phyloP scores from a whole-genome alignment of 2,888 invertebrate species.

The Oligia fasciuncula region DNA sequence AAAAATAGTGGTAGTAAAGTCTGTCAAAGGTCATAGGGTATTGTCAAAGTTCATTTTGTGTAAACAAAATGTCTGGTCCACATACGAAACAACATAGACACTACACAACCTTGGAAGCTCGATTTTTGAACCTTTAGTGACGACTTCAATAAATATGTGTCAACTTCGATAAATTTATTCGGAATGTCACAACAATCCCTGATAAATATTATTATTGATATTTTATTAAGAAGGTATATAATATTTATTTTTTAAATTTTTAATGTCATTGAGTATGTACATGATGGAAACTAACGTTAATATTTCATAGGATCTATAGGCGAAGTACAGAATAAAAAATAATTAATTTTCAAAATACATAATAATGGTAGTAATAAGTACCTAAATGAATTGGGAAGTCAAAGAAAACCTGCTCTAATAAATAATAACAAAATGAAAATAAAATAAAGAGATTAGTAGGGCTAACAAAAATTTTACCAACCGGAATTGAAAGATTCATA shows the following conservation, averaged over 20 bases:
- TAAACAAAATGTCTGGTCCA: conserved; percentile 76
- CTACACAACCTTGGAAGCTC: conserved; percentile 89
- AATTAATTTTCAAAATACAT: conserved; percentile 39
- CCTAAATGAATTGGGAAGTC: conserved; percentile 23
- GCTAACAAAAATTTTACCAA: conserved; percentile 37
- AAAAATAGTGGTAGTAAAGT: conserved; percentile 75
- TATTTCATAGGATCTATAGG: conserved; percentile 46
- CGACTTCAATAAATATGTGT: conserved; percentile 50
- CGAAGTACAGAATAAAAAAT: conserved; percentile 21
- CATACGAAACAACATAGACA: conserved; percentile 76
- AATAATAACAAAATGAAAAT: conserved; percentile 41
- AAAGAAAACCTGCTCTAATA: conserved; percentile 31
- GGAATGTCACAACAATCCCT: conserved; percentile 43
- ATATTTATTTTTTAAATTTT: conserved; percentile 31
- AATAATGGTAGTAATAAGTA: conserved; percentile 19
- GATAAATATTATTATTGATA: conserved; percentile 45
- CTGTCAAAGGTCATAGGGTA: conserved; percentile 86
- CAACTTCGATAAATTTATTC: conserved; percentile 49
- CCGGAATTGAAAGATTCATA: conserved; percentile 46
- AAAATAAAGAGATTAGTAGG: conserved; percentile 47
- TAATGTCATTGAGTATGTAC: conserved; percentile 61
- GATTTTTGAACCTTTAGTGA: conserved; percentile 65
- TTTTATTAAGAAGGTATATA: conserved; percentile 25
- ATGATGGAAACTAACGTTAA: conserved; percentile 48
- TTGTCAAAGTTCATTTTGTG: conserved; percentile 84